A percentile compares a stretch with the other conserved stretches of the same genome.
Evolutionary conservation across 2,888 invertebrate species (phyloP).

Genomic region (Serrognathus titanus): DNA sequence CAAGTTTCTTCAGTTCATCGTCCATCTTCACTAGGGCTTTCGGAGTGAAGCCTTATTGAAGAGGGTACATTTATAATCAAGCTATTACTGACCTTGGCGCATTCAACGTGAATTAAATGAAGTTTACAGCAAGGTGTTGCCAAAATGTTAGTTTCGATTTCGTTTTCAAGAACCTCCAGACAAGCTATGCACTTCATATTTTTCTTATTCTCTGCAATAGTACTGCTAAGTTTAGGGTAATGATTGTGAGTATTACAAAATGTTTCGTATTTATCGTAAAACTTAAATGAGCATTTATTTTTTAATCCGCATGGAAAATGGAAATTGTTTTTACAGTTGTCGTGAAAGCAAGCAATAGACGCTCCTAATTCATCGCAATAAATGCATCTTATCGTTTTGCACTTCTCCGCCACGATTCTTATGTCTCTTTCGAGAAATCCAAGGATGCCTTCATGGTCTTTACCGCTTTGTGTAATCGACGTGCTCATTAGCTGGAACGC

Average conservation of each 20-base stretch:
- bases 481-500: neutral
- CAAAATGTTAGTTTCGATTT: neutral
- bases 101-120: neutral
- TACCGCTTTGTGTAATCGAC: neutral
- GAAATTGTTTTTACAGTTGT: neutral
- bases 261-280: neutral
- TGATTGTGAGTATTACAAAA: neutral
- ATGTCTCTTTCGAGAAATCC: neutral
- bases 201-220: neutral
- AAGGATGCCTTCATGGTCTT: slow-evolving; percentile 1
- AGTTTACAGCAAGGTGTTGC: neutral
- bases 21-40: too few species aligned
- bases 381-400: neutral
- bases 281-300: neutral
- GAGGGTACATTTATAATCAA: neutral
- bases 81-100: neutral
- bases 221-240: neutral
- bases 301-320: slow-evolving; percentile 1
- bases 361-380: neutral
- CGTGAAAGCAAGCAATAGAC: neutral
- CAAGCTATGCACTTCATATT: neutral
- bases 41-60: neutral
- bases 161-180: neutral
- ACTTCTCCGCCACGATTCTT: neutral
- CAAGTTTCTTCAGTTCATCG: too few species aligned